These are phyloP conservation scores for Xenopus petersii DNA, from an alignment of 2,797 vertebrate genomes.

Conservation along the genomic window DNA sequence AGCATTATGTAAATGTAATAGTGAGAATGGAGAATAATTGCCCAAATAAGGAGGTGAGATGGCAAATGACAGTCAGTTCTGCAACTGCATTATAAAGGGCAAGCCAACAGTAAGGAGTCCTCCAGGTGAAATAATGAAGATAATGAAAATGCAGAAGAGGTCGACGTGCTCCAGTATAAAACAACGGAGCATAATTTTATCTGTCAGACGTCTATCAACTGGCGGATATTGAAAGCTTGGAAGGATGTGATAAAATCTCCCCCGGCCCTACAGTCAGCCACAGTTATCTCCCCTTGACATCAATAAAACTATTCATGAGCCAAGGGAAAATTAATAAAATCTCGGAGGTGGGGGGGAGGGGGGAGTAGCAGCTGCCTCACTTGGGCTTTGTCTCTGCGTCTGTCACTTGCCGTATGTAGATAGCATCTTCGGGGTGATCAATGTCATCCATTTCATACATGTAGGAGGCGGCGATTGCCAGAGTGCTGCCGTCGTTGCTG, in stretches of 20 bases:
- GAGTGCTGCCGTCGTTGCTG: conserved; percentile 90
- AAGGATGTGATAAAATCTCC: conserved; percentile 78
- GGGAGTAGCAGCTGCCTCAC: conserved; percentile 75
- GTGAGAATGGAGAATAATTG: not conserved
- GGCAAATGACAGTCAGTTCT: conserved; percentile 7
- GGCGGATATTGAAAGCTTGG: conserved; percentile 89
- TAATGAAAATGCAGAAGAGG: conserved; percentile 53
- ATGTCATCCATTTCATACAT: conserved; percentile 97
- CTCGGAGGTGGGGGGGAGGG: conserved; percentile 55
- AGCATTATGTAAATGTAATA: not conserved
- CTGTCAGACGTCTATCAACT: conserved; percentile 82
- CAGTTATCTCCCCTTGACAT: conserved; percentile 65
- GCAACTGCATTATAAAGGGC: conserved; percentile 8
- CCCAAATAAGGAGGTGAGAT: not conserved
- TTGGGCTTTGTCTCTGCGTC: conserved; percentile 98
- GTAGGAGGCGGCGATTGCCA: conserved; percentile 94
- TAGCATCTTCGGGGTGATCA: conserved; percentile 89
- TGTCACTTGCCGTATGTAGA: conserved; percentile 97
- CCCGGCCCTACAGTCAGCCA: conserved; percentile 73
- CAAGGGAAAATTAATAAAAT: conserved; percentile 76
- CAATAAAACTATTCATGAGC: conserved; percentile 75
- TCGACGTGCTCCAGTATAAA: conserved; percentile 71
- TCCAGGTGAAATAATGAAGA: conserved; percentile 46
- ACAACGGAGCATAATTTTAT: conserved; percentile 72
- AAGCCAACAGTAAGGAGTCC: conserved; percentile 26